Evolutionary conservation across 2,888 invertebrate species (phyloP).

Genomic region (Thecophora atra): DNA sequence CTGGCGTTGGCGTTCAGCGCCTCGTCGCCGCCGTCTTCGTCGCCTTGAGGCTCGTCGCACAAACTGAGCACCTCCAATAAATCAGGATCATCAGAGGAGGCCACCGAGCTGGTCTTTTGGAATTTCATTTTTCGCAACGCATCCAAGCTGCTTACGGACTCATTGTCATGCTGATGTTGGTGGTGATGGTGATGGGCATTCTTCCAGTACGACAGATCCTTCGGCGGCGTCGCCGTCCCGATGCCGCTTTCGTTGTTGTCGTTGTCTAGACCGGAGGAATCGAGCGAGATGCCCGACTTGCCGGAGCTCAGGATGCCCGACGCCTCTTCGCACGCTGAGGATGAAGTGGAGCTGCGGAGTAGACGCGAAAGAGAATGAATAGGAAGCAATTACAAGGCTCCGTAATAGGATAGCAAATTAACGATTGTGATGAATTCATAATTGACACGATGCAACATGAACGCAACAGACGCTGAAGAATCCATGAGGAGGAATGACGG

Average conservation of each 20-base stretch:
- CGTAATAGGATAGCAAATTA: constrained; percentile 15
- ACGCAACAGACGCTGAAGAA: neutral
- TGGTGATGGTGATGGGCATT: constrained; percentile 50
- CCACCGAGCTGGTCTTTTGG: constrained; percentile 61
- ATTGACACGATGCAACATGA: constrained; percentile 26
- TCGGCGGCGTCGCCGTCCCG: constrained; percentile 65
- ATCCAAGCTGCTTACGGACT: constrained; percentile 61
- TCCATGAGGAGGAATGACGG: neutral
- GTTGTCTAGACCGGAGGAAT: constrained; percentile 64
- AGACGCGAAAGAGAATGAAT: constrained; percentile 35
- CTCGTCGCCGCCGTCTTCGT: constrained; percentile 56
- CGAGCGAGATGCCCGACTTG: constrained; percentile 64
- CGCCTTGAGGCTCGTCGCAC: constrained; percentile 56
- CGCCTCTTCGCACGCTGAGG: constrained; percentile 65
- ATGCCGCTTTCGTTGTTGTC: constrained; percentile 65
- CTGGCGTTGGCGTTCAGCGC: constrained; percentile 54
- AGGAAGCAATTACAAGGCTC: constrained; percentile 3
- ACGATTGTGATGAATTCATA: constrained; percentile 29
- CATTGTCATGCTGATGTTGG: constrained; percentile 55
- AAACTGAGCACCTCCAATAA: constrained; percentile 64
- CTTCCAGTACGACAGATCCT: constrained; percentile 63
- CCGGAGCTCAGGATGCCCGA: constrained; percentile 63
- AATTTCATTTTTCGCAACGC: constrained; percentile 62
- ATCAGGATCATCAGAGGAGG: constrained; percentile 64
- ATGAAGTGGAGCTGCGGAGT: constrained; percentile 62